These are phyloP conservation scores for Contarinia nasturtii DNA, from an alignment of 1,140 invertebrate species.

Conservation along the genomic window DNA sequence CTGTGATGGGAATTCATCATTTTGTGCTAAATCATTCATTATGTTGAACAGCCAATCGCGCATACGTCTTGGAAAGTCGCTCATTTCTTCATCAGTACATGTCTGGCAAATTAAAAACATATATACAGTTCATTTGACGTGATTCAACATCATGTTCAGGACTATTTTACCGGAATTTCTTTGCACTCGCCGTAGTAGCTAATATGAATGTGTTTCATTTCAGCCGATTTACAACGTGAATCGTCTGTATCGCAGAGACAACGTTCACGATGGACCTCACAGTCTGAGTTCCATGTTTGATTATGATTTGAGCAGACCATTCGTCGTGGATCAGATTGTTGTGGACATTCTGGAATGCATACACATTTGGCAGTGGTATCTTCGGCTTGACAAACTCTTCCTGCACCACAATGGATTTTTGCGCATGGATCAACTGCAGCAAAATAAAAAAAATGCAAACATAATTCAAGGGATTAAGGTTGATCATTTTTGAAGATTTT, in stretches of 20 bases:
- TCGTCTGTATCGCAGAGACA: conserved; percentile 67
- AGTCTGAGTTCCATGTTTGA: conserved; percentile 83
- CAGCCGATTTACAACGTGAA: conserved; percentile 46
- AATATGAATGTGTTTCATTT: conserved; percentile 76
- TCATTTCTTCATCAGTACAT: conserved; percentile 67
- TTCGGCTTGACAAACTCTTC: conserved; percentile 63
- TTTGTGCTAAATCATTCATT: conserved; percentile 82
- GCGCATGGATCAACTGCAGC: conserved; percentile 49
- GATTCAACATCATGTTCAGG: background rate
- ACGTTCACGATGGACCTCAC: conserved; percentile 74
- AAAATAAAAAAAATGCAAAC: background rate
- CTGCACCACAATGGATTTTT: conserved; percentile 74
- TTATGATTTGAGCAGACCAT: conserved; percentile 87
- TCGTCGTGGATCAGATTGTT: conserved; percentile 55
- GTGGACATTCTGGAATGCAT: conserved; percentile 66
- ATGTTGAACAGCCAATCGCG: conserved; percentile 93
- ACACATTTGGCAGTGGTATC: conserved; percentile 61
- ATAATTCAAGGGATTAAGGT: background rate
- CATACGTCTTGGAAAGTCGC: conserved; percentile 84
- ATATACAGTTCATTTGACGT: background rate
- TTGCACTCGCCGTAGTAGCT: conserved; percentile 79
- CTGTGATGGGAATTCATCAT: conserved; percentile 65
- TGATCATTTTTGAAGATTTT: background rate
- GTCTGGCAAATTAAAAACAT: conserved; percentile 26
- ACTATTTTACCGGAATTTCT: conserved; percentile 54